A percentile compares a stretch with the other conserved stretches of the same genome.
Conservation (phyloP, 2,888 invertebrate species). For the Podabrus alpinus region DNA sequence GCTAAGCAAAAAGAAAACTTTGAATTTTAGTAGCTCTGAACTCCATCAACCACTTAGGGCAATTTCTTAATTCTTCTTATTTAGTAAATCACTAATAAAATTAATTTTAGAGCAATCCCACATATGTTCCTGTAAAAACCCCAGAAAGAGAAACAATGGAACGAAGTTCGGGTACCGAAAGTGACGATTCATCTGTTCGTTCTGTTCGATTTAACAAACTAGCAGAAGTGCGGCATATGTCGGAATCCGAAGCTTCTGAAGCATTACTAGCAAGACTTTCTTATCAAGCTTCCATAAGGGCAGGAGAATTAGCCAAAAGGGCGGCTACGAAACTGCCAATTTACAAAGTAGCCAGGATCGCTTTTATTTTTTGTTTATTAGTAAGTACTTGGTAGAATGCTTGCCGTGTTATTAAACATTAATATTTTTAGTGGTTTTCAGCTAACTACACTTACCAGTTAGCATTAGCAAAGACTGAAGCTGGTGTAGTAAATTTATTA, state of each 20-base stretch:
- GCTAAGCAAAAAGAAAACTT: no score
- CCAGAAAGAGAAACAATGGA: constrained; percentile 60
- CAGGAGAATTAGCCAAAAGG: constrained; percentile 75
- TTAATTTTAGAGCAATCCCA: constrained; percentile 78
- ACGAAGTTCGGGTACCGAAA: constrained; percentile 74
- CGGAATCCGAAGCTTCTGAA: constrained; percentile 88
- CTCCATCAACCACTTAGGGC: no score
- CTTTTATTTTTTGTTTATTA: constrained; percentile 82
- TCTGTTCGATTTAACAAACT: constrained; percentile 86
- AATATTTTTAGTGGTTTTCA: constrained; percentile 82
- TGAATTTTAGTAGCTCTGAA: no score
- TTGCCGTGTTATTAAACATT: not conserved
- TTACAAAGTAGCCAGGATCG: constrained; percentile 78
- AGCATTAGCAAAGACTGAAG: constrained; percentile 80
- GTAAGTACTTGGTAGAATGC: constrained; percentile 59
- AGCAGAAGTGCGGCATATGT: constrained; percentile 88
- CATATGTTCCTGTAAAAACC: constrained; percentile 86
- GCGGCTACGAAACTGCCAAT: constrained; percentile 79
- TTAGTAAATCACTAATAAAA: not conserved
- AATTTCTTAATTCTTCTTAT: not conserved
- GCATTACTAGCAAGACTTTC: constrained; percentile 90
- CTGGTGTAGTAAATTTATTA: constrained; percentile 86
- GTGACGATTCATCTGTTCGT: constrained; percentile 82
- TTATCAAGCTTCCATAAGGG: constrained; percentile 89
- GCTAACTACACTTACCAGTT: constrained; percentile 93